Evolutionary conservation across 2,113 vertebrate species (phyloP), one percentile per base, ranked within the genome.

Genomic region (Tragelaphus imberbis): DNA sequence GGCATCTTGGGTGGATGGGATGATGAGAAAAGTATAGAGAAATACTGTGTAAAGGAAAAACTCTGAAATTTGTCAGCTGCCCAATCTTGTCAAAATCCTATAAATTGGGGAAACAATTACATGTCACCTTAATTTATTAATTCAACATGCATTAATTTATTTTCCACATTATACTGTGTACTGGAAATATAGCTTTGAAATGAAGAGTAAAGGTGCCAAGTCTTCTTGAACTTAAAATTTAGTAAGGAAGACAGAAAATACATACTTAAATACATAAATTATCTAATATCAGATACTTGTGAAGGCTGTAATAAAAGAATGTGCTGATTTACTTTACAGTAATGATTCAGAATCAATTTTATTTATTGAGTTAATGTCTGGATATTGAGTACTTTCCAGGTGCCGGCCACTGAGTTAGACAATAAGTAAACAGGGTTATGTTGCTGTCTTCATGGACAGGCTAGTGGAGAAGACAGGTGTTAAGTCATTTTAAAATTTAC

Each of bases 341-440:
- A 80, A 63, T 53, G 33, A 49, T 84, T 77, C 19, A 77, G 13
- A 88, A 47, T 56, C 58, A 5, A 2, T 86, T 85, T 77, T 58
- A n/a, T n/a, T 77, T 94, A 84, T 56, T 94, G 33, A 84, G 49
- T 68, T 79, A 75, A 87, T 53, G 14, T 81, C 53, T n/a, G 21
- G 4, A n/a, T 63, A 36, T 11, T 11, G 21, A 82, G 5, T 16
- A 61, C 36, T 68, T 84, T 36, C 7, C 17, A 10, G 28, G 9
- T 94, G 27, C 15, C 27, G 63, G 47, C 13, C 55, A n/a, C 47
- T 81, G n/a, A 65, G 13, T 63, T 75, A 47, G 21, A 53, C 33
- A 71, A 71, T 63, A 61, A n/a, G 56, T 80, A 82, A 51, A 58
- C 12, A 40, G 17, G 84, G 63, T 77, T 36, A 30, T 21, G 6